Evolutionary conservation across 2,113 vertebrate species (phyloP), one percentile per base, ranked within the genome.

Genomic region (Mandrillus leucophaeus): DNA sequence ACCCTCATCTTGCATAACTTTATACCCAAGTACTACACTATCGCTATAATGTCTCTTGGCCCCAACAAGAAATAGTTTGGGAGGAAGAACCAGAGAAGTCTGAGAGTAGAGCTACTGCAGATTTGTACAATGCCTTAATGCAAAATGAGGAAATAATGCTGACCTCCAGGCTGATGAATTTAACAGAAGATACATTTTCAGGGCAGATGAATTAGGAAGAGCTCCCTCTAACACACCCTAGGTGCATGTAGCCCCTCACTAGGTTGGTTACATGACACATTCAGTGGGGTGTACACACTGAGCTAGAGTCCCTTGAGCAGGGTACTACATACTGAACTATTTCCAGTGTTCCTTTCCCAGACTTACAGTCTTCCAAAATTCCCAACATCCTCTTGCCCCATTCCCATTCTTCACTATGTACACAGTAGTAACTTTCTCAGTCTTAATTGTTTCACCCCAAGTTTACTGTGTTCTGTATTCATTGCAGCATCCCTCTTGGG

Each of bases 271-370:
- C 35, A 59, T 61, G 27, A 68, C 2, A 43, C 20, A 17, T 52
- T 13, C 25, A 11, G 11, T 45, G 1, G 50, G 7, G n/a, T 35
- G 2, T 8, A 43, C 1, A 1, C 43, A 30, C 55, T n/a, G 12
- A 5, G 22, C 6, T 32, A 13, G 45, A 55, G 23, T 8, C 6
- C n/a, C 43, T 30, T 27, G 38, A 40, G 6, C 3, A 5, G 8
- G 20, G 30, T 8, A 59, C 2, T 20, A 38, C 3, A 25, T 50
- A 11, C 59, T 45, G 25, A 30, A 25, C 0, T 23, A 18, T 38
- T 25, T 27, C 6, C 4, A 43, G 30, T 75, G 22, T 25, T 16
- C 16, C 38, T 73, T 66, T 23, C 50, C 8, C 22, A 27, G 52
- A 25, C 5, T 55, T 94, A 32, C 35, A n/a, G 27, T 50, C 35